phyloP scores from a whole-genome alignment of 2,797 vertebrate species.

The Sciurus vulgaris region DNA sequence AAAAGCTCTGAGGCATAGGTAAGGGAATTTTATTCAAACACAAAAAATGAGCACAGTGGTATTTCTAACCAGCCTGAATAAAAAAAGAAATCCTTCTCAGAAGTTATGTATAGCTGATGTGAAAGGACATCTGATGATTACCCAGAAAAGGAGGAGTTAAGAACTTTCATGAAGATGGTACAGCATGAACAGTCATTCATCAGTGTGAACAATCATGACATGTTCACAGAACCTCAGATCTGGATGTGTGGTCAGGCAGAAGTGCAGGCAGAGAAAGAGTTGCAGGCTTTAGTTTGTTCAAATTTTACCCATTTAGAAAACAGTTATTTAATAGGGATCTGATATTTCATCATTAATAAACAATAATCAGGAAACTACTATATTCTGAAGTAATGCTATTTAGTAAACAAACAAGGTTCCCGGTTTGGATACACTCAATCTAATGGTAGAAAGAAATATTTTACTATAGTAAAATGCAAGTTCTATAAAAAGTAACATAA shows the following conservation, averaged over 20 bases:
- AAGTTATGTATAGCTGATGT: not conserved
- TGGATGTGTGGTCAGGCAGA: not conserved
- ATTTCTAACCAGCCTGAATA: not conserved
- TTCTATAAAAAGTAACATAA: not conserved
- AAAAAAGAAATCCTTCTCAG: not conserved
- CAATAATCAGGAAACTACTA: not conserved
- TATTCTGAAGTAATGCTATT: not conserved
- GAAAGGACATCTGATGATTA: not conserved
- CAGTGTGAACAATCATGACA: not conserved
- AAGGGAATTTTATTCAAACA: not conserved
- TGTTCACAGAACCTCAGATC: not conserved
- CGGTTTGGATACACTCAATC: not conserved
- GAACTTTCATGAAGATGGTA: not conserved
- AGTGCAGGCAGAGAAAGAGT: not conserved
- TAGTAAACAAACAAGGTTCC: slow-evolving; percentile 20
- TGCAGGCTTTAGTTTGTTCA: not conserved
- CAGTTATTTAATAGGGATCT: not conserved
- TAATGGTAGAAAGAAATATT: not conserved
- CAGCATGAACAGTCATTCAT: not conserved
- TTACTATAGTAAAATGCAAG: not conserved
- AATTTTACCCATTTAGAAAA: slow-evolving; percentile 31
- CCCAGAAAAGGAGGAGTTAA: not conserved
- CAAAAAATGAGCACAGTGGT: not conserved
- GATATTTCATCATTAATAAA: slow-evolving; percentile 38
- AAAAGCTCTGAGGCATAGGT: not conserved